Percentiles rank a stretch among this genome's conserved stretches.
Conservation (phyloP, 2,888 invertebrate genomes). For the Orchesella flavescens region DNA sequence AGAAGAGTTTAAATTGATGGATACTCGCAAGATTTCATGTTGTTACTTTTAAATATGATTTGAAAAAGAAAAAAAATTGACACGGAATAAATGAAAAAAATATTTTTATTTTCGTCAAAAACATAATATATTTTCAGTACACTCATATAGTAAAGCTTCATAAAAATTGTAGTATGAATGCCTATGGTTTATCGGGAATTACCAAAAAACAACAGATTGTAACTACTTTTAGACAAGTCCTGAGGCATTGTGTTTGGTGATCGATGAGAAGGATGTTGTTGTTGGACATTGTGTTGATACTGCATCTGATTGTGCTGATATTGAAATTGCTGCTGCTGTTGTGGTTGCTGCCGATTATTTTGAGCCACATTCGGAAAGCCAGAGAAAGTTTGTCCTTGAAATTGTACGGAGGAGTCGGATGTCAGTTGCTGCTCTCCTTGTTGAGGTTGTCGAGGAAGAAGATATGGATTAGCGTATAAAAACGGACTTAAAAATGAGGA, state of each 20-base stretch:
- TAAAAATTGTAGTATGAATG: no score
- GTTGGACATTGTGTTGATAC: not conserved
- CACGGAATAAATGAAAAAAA: no score
- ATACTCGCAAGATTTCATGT: constrained; percentile 11
- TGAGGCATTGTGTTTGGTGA: constrained; percentile 8
- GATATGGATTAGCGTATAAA: constrained; percentile 18
- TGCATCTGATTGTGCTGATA: not conserved
- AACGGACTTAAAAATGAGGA: constrained; percentile 34
- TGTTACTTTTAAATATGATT: constrained; percentile 5
- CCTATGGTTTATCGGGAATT: constrained; percentile 4
- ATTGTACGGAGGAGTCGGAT: not conserved
- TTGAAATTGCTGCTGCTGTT: constrained; percentile 16
- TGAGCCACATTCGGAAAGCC: not conserved
- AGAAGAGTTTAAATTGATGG: not conserved
- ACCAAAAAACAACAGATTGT: constrained; percentile 19
- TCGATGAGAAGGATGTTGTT: not conserved
- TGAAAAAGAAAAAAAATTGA: no score
- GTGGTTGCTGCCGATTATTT: not conserved
- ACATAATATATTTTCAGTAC: no score
- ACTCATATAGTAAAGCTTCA: no score
- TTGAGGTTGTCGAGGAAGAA: not conserved
- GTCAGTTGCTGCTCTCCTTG: not conserved
- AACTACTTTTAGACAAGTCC: constrained; percentile 37
- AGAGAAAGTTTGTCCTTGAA: constrained; percentile 14
- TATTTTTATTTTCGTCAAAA: no score